Conservation (phyloP, 64 coral and sea anemone species). For the Montipora cactus region DNA sequence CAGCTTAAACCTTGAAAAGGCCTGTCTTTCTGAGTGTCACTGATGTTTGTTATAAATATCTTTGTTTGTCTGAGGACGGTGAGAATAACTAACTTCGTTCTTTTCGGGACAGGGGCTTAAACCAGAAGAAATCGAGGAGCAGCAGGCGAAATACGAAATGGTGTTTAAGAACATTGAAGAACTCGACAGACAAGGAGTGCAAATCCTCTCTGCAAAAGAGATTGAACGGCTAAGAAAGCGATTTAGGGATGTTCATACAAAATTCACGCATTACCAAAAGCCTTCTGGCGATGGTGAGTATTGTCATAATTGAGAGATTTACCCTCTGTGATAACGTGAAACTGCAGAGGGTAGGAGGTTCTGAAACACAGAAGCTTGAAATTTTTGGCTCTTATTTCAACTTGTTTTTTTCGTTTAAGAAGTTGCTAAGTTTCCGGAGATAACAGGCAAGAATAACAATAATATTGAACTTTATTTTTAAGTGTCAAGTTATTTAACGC, state of each 20-base stretch:
- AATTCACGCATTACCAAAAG: slow-evolving; percentile 74
- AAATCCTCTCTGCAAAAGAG: slow-evolving; percentile 68
- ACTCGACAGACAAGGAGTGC: slow-evolving; percentile 79
- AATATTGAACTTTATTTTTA: no score
- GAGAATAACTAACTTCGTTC: no score
- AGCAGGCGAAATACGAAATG: slow-evolving; percentile 76
- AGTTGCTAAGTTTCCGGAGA: no score
- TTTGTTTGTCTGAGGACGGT: not conserved
- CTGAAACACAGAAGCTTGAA: no score
- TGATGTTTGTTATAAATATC: no score
- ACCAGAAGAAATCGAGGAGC: slow-evolving; percentile 67
- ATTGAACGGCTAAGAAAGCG: slow-evolving; percentile 61
- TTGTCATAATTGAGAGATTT: not conserved
- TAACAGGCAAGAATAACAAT: no score
- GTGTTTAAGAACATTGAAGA: slow-evolving; percentile 79
- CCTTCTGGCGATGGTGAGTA: slow-evolving; percentile 55
- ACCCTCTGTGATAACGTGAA: not conserved
- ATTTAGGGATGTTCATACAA: slow-evolving; percentile 70
- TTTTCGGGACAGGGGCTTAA: slow-evolving; percentile 24
- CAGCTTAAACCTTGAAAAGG: no score
- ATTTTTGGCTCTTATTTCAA: no score
- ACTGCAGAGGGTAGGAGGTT: no score
- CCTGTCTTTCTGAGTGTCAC: no score
- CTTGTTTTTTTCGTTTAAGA: no score
- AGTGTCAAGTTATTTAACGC: no score